Base-by-base conservation (phyloP, 2,888 invertebrate genomes). In the Chymomyza amoena region DNA sequence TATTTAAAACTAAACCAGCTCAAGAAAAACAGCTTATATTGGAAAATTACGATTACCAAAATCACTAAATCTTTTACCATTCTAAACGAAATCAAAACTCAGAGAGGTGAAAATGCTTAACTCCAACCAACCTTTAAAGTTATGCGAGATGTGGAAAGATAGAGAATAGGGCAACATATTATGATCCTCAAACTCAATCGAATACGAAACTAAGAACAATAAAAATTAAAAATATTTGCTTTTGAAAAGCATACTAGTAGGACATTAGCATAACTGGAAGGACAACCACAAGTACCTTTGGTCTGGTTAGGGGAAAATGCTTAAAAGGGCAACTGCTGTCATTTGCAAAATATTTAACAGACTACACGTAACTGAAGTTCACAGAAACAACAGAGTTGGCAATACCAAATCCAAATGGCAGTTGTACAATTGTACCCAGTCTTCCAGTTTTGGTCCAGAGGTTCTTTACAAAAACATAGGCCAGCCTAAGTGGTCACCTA, bases 281-380 rank as follows among this genome's bases (percentile, higher is more conserved):
- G 13, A 45, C 3, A 45, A 45, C 39, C 13, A 45, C 39, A 45
- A 45, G 13, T 32, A 32, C 32, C 7, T 32, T 3, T 7, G 32
- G 32, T 45, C 39, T 45, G 39, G 39, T 45, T 45, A 45, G 13
- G 13, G 39, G 39, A 45, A 13, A 13, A 13, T 13, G 39, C 13
- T 7, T 4, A 45, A 45, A 45, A 45, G 39, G 39, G 3, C 39
- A 45, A 45, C 25, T 56, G 54, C 20, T 50, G 67, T 64, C 64
- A 68, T 73, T 72, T 76, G 72, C 70, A 66, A 67, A 61, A 66
- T 73, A 69, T 70, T 71, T 69, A 73, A 63, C 25, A 61, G n/a
- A 61, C 61, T 64, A 25, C 28, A 61, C 61, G 39, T 45, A 45
- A 45, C 39, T 45, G 13, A 32, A 32, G 7, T 32, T 6, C 32